These are phyloP conservation scores for Poecilia wingei DNA, from an alignment of 2,797 vertebrate species.

Conservation along the genomic window DNA sequence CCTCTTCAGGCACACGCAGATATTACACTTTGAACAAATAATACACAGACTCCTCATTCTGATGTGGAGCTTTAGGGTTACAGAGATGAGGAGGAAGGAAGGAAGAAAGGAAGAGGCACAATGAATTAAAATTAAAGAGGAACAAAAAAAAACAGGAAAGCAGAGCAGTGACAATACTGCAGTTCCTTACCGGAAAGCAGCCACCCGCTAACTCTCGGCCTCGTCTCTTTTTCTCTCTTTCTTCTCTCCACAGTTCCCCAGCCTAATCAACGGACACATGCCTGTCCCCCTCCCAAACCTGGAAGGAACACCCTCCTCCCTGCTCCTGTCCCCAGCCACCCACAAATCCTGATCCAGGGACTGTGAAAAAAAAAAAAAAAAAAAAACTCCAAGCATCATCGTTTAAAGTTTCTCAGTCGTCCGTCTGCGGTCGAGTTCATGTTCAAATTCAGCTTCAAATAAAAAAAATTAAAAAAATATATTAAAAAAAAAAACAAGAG, in stretches of 20 bases:
- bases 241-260: conserved; percentile 90
- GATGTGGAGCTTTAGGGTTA: conserved; percentile 42
- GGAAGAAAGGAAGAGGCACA: conserved; percentile 73
- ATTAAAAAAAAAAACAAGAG: neutral
- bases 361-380: conserved; percentile 10
- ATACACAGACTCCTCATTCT: conserved; percentile 46
- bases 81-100: conserved; percentile 70
- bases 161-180: conserved; percentile 71
- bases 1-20: conserved; percentile 12
- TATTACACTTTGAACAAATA: conserved; percentile 43
- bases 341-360: conserved; percentile 91
- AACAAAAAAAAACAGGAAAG: conserved; percentile 69
- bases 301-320: conserved; percentile 90
- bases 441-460: conserved; percentile 44
- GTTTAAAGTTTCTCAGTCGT: conserved; percentile 22
- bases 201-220: conserved; percentile 50
- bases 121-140: conserved; percentile 39
- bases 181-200: conserved; percentile 72
- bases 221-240: conserved; percentile 50
- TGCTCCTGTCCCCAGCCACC: conserved; percentile 88
- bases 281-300: conserved; percentile 89
- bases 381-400: conserved; percentile 14
- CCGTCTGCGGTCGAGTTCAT: conserved; percentile 9
- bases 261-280: conserved; percentile 93
- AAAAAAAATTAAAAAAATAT: neutral